A percentile compares a stretch with the other conserved stretches of the same genome.
phyloP scores from a whole-genome alignment of 2,888 invertebrate species.

The Eupithecia subfuscata region DNA sequence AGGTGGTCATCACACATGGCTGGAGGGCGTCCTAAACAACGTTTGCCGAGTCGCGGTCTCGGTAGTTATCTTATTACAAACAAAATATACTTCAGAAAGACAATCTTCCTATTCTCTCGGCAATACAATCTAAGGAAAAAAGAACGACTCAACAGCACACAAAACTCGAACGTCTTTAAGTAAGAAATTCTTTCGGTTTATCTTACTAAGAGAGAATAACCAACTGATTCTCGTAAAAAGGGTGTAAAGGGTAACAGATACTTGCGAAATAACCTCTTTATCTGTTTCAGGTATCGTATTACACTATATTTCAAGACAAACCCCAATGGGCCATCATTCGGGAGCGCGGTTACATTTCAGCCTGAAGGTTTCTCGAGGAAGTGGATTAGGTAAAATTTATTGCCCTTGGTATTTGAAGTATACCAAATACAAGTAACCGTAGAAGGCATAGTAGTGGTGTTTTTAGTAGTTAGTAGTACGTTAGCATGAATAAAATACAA shows the following conservation, averaged over 20 bases:
- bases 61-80: background rate
- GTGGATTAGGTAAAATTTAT: conserved; percentile 53
- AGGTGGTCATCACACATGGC: too few species aligned
- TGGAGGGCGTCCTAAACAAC: too few species aligned
- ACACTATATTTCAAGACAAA: conserved; percentile 39
- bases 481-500: too few species aligned
- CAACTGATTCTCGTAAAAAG: conserved; percentile 24
- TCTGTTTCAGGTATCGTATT: conserved; percentile 40
- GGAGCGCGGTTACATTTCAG: conserved; percentile 43
- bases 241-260: conserved; percentile 27
- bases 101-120: background rate
- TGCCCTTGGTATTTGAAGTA: conserved; percentile 11
- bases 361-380: conserved; percentile 49
- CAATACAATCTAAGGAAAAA: background rate
- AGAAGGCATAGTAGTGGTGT: background rate
- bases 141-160: background rate
- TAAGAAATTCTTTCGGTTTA: background rate
- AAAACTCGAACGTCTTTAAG: background rate
- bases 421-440: background rate
- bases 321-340: conserved; percentile 40
- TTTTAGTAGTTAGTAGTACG: background rate
- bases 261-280: conserved; percentile 38
- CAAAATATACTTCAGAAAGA: background rate
- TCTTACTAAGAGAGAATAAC: background rate
- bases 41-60: too few species aligned